phyloP scores from a whole-genome alignment of 2,888 invertebrate genomes.

The Laspeyria flexula region DNA sequence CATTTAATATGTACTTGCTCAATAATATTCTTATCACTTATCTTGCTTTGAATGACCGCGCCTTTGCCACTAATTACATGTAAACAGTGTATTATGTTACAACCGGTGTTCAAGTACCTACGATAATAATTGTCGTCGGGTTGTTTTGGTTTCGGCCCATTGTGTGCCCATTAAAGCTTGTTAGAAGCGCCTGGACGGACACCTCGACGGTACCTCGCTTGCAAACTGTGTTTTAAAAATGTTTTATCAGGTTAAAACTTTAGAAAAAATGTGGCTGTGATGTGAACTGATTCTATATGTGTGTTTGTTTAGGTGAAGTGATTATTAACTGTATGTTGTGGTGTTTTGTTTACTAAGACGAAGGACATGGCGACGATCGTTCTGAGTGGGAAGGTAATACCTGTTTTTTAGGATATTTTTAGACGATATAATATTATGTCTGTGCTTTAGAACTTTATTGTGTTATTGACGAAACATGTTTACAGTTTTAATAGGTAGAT shows the following conservation, averaged over 20 bases:
- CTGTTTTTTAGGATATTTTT: conserved; percentile 6
- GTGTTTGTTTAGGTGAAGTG: conserved; percentile 34
- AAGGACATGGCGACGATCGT: conserved; percentile 50
- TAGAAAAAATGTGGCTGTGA: background rate
- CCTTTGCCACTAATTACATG: background rate
- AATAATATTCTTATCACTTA: background rate
- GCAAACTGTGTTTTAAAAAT: background rate
- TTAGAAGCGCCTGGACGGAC: conserved; percentile 45
- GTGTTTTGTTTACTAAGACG: conserved; percentile 35
- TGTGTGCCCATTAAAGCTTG: conserved; percentile 61
- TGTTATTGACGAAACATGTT: too few species aligned
- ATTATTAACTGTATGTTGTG: conserved; percentile 38
- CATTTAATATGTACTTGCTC: too few species aligned
- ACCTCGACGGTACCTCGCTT: conserved; percentile 17
- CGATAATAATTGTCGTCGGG: conserved; percentile 49
- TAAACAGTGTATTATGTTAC: conserved; percentile 23
- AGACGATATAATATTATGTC: background rate
- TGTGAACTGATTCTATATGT: conserved; percentile 3
- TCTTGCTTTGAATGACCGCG: background rate
- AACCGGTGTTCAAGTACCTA: conserved; percentile 46
- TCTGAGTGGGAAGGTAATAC: conserved; percentile 51
- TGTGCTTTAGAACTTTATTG: too few species aligned
- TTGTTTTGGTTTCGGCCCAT: conserved; percentile 72
- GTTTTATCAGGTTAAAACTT: background rate
- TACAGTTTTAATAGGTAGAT: too few species aligned